phyloP scores from a whole-genome alignment of 2,113 vertebrate species.

The Boleophthalmus pectinirostris region DNA sequence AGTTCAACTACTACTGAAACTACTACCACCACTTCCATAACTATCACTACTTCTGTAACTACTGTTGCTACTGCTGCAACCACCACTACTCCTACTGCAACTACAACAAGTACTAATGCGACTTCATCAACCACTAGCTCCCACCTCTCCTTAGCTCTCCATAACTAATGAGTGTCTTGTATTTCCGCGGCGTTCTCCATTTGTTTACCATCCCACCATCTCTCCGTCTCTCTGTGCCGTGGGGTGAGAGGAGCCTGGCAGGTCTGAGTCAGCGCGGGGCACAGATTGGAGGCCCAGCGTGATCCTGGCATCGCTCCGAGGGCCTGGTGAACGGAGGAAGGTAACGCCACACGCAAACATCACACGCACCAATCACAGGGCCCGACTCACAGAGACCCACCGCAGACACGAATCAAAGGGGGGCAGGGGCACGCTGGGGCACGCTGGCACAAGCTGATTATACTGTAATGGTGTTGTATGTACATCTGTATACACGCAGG shows the following conservation, averaged over 20 bases:
- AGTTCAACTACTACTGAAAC: too few relatives aligned
- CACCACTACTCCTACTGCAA: too few relatives aligned
- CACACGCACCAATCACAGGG: neutral
- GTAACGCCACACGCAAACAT: neutral
- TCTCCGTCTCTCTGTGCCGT: constrained; percentile 12
- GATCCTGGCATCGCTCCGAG: constrained; percentile 46
- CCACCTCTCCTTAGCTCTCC: neutral
- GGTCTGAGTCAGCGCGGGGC: constrained; percentile 69
- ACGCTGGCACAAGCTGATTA: neutral
- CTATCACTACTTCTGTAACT: too few relatives aligned
- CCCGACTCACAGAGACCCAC: neutral
- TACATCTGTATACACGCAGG: neutral
- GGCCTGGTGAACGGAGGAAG: constrained; percentile 16
- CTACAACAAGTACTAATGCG: too few relatives aligned
- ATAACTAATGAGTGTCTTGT: neutral
- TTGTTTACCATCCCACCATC: constrained; percentile 2
- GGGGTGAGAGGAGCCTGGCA: constrained; percentile 24
- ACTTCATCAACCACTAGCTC: too few relatives aligned
- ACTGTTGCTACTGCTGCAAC: too few relatives aligned
- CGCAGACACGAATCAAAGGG: neutral
- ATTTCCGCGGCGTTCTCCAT: constrained; percentile 3
- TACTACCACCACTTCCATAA: too few relatives aligned
- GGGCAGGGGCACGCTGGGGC: neutral
- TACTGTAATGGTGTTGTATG: neutral
- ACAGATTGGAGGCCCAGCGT: constrained; percentile 69